Percentiles rank a stretch among this genome's conserved stretches.
Evolutionary conservation across 2,113 vertebrate species (phyloP).

Genomic region (Otocyon megalotis): DNA sequence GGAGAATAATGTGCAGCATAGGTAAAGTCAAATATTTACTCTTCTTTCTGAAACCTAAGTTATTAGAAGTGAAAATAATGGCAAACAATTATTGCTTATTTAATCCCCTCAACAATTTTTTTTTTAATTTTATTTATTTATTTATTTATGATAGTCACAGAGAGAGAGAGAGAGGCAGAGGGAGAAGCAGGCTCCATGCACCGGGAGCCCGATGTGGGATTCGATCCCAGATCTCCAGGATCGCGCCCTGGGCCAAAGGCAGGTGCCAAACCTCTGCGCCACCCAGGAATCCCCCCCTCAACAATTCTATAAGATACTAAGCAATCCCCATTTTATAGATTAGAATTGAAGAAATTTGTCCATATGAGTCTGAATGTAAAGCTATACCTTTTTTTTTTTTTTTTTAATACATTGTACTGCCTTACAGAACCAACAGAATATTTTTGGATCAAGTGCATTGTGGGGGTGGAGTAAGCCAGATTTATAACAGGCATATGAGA

Average conservation of each 20-base stretch:
- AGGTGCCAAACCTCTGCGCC: too few species aligned
- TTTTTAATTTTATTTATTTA: too few species aligned
- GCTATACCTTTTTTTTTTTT: neutral
- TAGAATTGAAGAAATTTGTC: slow-evolving; percentile 18
- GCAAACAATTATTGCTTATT: slow-evolving; percentile 13
- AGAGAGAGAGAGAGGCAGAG: too few species aligned
- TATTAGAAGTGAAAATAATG: slow-evolving; percentile 7
- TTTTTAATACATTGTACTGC: neutral
- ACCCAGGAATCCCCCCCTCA: too few species aligned
- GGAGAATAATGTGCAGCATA: neutral
- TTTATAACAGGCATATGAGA: slow-evolving; percentile 16
- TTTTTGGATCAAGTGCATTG: neutral
- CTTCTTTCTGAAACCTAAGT: slow-evolving; percentile 24
- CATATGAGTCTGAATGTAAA: neutral
- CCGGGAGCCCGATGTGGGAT: too few species aligned
- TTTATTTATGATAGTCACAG: too few species aligned
- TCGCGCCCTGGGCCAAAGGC: too few species aligned
- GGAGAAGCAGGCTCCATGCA: too few species aligned
- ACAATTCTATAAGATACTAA: neutral
- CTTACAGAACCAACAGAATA: neutral
- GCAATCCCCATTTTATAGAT: neutral
- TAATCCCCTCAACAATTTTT: neutral
- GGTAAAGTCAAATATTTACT: slow-evolving; percentile 40
- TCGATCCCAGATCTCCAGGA: too few species aligned
- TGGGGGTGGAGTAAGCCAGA: neutral